Evolutionary conservation across 2,888 invertebrate species (phyloP).

Genomic region (Thymelicus lineola): DNA sequence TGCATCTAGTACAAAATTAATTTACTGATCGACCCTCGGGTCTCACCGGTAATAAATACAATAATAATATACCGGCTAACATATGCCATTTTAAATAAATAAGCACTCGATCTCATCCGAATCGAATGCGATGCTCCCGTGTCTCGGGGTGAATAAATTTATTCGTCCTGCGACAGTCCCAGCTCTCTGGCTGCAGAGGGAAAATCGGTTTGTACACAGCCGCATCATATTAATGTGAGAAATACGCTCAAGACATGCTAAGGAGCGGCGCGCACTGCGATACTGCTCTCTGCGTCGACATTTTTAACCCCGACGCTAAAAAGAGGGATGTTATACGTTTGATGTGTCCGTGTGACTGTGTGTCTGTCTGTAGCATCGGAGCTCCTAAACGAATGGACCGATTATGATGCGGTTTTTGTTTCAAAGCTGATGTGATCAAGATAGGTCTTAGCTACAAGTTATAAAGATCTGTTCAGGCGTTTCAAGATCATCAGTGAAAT

Average conservation of each 20-base stretch:
- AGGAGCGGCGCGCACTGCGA: no score
- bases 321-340: no score
- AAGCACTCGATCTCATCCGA: background rate
- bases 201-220: background rate
- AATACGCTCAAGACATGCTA: background rate
- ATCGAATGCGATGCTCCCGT: slow-evolving; percentile 4
- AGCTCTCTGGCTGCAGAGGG: background rate
- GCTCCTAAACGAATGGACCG: no score
- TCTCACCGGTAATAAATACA: slow-evolving; percentile 11
- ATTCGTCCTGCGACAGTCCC: background rate
- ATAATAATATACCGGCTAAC: slow-evolving; percentile 15
- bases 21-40: background rate
- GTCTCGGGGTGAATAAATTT: slow-evolving; percentile 4
- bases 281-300: no score
- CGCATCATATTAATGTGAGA: background rate
- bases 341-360: no score
- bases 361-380: no score
- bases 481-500: no score
- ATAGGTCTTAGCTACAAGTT: no score
- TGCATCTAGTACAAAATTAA: slow-evolving; percentile 10
- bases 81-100: slow-evolving; percentile 29
- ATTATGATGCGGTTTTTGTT: no score
- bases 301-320: no score
- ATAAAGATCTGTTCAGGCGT: no score
- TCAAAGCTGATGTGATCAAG: no score